Evolutionary conservation across 2,113 vertebrate species (phyloP), one percentile per base, ranked within the genome.

Genomic region (Tamias sibiricus): DNA sequence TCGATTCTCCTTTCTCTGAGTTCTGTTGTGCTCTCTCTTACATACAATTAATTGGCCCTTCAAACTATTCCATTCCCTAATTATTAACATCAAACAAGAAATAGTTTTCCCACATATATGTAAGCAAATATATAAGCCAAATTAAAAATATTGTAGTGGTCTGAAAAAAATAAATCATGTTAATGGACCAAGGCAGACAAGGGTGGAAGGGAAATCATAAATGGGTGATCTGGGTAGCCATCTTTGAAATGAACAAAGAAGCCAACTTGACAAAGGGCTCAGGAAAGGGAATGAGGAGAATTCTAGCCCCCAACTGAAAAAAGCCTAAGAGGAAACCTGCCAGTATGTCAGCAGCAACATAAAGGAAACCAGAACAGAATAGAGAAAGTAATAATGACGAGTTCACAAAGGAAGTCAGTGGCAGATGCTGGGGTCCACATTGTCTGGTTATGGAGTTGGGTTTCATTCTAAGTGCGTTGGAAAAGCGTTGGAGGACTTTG

Each of bases 211-310:
- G 44, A 54, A 64, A 83, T 72, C 86, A 83, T 68, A 79, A 62
- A 17, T 42, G 40, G 10, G 11, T 44, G 10, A 87, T 66, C 22
- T 37, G 6, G 59, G 11, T 79, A 95, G 75, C 64, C 47, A 89
- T 32, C 77, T 9, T 54, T 91, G 76, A 84, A 90, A 90, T 44
- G 66, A 95, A 83, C 57, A 84, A 84, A 57, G 2, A 8, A 95
- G 49, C 11, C 47, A 57, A n/a, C 4, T 20, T 2, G 7, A 59
- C 35, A 54, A 86, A 96, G 7, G 17, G 22, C 13, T 17, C 6
- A 14, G 11, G 30, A 32, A 7, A 32, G 11, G 0, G 47, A 9
- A 64, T 32, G n/a, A 5, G 57, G 62, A 92, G 62, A 83, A 84
- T 37, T 68, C 20, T 40, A 92, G 52, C 17, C 2, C 9, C 68